Evolutionary conservation across 2,113 vertebrate genomes (phyloP).

Genomic region (Campylorhamphus procurvoides): DNA sequence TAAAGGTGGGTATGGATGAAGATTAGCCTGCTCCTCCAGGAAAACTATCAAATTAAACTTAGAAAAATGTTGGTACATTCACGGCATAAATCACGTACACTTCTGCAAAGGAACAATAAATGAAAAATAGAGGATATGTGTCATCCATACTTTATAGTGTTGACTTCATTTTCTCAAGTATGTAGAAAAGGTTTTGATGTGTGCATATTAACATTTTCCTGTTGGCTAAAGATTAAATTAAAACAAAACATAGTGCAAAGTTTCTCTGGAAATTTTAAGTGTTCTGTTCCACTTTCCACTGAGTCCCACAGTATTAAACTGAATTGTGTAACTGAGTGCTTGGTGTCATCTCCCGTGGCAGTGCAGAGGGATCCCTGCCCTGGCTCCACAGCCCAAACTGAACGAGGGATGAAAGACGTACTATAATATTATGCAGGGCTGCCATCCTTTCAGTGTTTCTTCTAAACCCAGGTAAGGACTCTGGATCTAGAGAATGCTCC

Average conservation of each 20-base stretch:
- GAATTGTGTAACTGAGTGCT: background rate
- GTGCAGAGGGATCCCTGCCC: background rate
- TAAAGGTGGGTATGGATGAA: slow-evolving; percentile 3
- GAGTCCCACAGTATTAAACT: background rate
- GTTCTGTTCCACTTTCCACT: background rate
- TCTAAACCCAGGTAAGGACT: background rate
- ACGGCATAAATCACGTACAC: background rate
- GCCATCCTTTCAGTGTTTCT: background rate
- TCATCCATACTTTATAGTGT: background rate
- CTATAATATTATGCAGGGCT: background rate
- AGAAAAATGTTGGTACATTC: background rate
- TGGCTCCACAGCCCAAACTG: background rate
- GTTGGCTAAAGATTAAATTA: background rate
- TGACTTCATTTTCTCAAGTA: background rate
- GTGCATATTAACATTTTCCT: background rate
- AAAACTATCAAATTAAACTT: background rate
- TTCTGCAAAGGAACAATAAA: slow-evolving; percentile 1
- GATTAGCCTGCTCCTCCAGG: background rate
- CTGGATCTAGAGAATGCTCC: background rate
- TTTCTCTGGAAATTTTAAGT: background rate
- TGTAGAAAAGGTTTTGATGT: background rate
- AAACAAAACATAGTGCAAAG: background rate
- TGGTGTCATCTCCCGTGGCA: background rate
- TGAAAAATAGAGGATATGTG: background rate
- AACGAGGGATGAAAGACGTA: background rate